Evolutionary conservation across 1,140 invertebrate genomes (phyloP).

Genomic region (Cherax quadricarinatus): DNA sequence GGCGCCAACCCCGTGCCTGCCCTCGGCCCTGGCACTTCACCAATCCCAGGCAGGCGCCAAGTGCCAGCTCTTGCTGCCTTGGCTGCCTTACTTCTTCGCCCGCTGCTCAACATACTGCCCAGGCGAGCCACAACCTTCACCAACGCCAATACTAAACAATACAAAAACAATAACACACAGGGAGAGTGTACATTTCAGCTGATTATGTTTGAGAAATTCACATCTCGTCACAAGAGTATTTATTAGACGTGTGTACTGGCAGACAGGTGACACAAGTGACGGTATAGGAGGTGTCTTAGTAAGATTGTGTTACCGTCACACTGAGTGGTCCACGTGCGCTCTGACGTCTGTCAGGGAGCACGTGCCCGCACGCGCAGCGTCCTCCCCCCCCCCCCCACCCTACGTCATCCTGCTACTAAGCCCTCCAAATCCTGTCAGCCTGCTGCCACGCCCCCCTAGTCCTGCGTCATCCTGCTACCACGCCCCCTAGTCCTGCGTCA

Average conservation of each 20-base stretch:
- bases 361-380: neutral
- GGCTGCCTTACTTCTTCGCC: neutral
- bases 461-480: neutral
- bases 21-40: slow-evolving; percentile 53
- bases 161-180: neutral
- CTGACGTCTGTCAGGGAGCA: neutral
- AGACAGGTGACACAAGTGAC: no score
- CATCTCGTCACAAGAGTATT: no score
- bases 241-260: no score
- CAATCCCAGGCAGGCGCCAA: slow-evolving; percentile 45
- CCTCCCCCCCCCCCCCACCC: neutral
- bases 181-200: no score
- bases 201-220: no score
- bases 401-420: neutral
- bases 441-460: neutral
- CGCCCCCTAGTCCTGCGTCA: neutral
- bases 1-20: slow-evolving; percentile 50
- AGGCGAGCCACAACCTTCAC: neutral
- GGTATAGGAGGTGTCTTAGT: no score
- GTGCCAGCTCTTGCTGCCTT: slow-evolving; percentile 45
- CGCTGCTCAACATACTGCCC: neutral
- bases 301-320: neutral
- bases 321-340: neutral
- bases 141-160: neutral
- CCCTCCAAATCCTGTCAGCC: neutral